A percentile compares a stretch with the other conserved stretches of the same genome.
These are phyloP conservation scores for Notolepis coatsorum DNA, from an alignment of 2,797 vertebrate species.

Conservation along the genomic window DNA sequence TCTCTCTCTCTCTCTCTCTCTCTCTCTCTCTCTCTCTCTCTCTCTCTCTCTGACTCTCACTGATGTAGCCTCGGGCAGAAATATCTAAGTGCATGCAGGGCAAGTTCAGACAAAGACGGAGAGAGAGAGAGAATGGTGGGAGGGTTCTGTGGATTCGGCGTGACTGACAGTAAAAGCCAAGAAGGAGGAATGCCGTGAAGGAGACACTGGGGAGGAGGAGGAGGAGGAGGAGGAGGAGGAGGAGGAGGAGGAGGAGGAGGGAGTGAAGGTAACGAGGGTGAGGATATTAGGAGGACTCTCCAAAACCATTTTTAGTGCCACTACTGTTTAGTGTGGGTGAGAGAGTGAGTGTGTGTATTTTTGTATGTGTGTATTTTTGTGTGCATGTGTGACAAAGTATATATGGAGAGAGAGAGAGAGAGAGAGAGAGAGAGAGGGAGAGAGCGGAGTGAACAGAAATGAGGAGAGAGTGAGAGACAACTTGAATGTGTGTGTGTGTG, in stretches of 20 bases:
- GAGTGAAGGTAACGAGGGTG: constrained; percentile 34
- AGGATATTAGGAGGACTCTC: constrained; percentile 27
- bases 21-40: constrained; percentile 43
- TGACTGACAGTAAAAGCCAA: constrained; percentile 74
- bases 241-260: not conserved
- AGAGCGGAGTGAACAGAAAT: not conserved
- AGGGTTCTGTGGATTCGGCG: constrained; percentile 68
- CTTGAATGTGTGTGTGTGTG: not conserved
- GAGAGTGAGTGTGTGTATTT: not conserved
- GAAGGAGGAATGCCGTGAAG: constrained; percentile 62
- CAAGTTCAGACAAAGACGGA: constrained; percentile 79
- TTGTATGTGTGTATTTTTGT: too few relatives aligned
- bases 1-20: constrained; percentile 36
- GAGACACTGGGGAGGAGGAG: constrained; percentile 34
- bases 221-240: not conserved
- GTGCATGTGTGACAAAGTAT: constrained; percentile 12
- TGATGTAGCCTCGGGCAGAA: constrained; percentile 72
- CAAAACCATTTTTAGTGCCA: constrained; percentile 14
- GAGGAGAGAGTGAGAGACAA: not conserved
- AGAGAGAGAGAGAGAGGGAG: not conserved
- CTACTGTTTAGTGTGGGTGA: constrained; percentile 11
- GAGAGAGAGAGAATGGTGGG: constrained; percentile 67
- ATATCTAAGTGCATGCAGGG: constrained; percentile 77
- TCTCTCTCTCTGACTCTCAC: constrained; percentile 46
- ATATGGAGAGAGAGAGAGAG: not conserved